Base-by-base conservation (phyloP, 2,113 vertebrate genomes). In the Panthera uncia region DNA sequence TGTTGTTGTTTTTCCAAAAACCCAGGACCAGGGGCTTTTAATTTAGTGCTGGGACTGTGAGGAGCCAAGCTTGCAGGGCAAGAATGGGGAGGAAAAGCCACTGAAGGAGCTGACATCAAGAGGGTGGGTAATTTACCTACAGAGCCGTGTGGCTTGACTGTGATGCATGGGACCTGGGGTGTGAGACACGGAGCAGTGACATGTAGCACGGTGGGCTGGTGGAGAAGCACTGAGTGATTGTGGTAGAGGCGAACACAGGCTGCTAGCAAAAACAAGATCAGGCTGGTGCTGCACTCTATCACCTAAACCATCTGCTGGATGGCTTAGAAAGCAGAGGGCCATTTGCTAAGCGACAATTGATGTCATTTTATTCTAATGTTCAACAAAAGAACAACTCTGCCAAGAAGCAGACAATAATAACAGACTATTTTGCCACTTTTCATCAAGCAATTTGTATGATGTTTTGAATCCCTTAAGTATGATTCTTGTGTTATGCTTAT, bases 281-380 rank as follows among this genome's bases (percentile, higher is more conserved):
- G 16, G 25, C 76, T 33, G 25, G 79, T 57, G 33, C 69, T 81
- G 57, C 21, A 57, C 84, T 94, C 90, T 29, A 92, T 95, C 97
- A 94, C 97, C 83, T 94, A 96, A 74, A 78, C 94, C 97, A 94
- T 97, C 94, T 96, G 87, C 90, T 79, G 95, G 97, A 55, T 27
- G n/a, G 81, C 38, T 96, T 92, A 95, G 90, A 84, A 96, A 95
- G 90, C 71, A 83, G 92, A 96, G 50, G 87, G 78, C 84, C 84
- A 41, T 97, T 97, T 97, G 92, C 97, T 95, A 98, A 97, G 87
- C 96, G 94, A 97, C 96, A 98, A 85, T 94, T 68, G 50, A 96
- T 85, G 90, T 93, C 93, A 92, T 48, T 87, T 97, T 91, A 82
- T 96, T 97, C 92, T 94, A 96, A 94, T 71, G 88, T 92, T 97